phyloP scores from a whole-genome alignment of 2,797 vertebrate species.

The Taenioides sp. region DNA sequence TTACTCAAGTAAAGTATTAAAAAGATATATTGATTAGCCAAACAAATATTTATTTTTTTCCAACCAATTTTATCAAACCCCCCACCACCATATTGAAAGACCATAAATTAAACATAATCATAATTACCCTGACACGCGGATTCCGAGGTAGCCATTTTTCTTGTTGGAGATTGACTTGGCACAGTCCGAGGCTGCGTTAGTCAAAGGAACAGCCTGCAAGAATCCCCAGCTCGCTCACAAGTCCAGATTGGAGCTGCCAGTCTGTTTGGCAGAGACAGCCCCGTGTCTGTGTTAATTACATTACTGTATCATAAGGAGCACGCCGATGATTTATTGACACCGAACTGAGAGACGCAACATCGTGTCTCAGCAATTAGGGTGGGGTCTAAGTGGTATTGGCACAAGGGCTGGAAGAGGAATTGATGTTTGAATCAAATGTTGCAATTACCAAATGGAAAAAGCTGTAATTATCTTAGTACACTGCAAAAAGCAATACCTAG shows the following conservation, averaged over 20 bases:
- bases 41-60: background rate
- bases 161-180: slow-evolving; percentile 7
- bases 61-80: background rate
- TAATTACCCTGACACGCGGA: background rate
- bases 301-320: slow-evolving; percentile 25
- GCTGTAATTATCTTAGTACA: background rate
- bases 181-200: slow-evolving; percentile 13
- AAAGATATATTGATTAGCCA: background rate
- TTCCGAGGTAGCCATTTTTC: background rate
- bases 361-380: slow-evolving; percentile 9
- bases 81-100: background rate
- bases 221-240: slow-evolving; percentile 11
- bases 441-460: background rate
- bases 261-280: slow-evolving; percentile 10
- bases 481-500: no score
- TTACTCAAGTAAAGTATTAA: no score
- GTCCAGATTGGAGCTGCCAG: slow-evolving; percentile 16
- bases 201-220: slow-evolving; percentile 10
- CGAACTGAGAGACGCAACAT: slow-evolving; percentile 7
- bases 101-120: background rate
- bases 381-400: background rate
- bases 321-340: slow-evolving; percentile 21
- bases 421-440: background rate
- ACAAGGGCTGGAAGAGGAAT: background rate
- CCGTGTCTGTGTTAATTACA: slow-evolving; percentile 20